These are phyloP conservation scores for Cebus imitator DNA, from an alignment of 2,113 vertebrate species.

Conservation along the genomic window DNA sequence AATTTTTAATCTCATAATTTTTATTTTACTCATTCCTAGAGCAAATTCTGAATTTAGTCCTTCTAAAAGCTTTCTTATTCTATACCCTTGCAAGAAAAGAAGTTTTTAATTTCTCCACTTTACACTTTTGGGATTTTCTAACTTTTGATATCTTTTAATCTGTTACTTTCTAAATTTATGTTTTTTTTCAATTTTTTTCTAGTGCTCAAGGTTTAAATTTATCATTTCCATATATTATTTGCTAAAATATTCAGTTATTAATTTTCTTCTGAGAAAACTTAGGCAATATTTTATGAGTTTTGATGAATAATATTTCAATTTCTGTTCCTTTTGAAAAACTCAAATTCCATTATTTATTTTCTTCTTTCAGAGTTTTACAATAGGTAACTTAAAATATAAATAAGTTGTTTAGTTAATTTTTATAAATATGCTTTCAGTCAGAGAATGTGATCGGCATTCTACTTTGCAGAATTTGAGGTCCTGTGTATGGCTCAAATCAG, in stretches of 20 bases:
- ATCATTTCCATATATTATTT: background rate
- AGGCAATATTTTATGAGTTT: background rate
- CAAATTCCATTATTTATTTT: background rate
- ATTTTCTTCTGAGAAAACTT: background rate
- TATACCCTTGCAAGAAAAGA: background rate
- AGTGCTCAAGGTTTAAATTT: background rate
- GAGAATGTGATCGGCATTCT: background rate
- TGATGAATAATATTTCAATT: background rate
- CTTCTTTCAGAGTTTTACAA: background rate
- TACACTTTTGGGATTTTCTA: background rate
- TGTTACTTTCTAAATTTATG: background rate
- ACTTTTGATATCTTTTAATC: background rate
- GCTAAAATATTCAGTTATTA: background rate
- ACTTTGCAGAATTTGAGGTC: background rate
- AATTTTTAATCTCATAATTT: background rate
- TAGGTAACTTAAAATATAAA: background rate
- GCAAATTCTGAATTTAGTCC: background rate
- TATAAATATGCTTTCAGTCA: background rate
- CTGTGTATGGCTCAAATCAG: background rate
- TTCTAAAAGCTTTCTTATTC: background rate
- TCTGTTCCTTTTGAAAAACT: background rate
- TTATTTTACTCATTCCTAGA: background rate
- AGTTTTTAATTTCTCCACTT: background rate
- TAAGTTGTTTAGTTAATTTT: background rate
- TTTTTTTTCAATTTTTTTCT: background rate